phyloP scores from a whole-genome alignment of 2,113 vertebrate species.

The Falcunculus frontatus region DNA sequence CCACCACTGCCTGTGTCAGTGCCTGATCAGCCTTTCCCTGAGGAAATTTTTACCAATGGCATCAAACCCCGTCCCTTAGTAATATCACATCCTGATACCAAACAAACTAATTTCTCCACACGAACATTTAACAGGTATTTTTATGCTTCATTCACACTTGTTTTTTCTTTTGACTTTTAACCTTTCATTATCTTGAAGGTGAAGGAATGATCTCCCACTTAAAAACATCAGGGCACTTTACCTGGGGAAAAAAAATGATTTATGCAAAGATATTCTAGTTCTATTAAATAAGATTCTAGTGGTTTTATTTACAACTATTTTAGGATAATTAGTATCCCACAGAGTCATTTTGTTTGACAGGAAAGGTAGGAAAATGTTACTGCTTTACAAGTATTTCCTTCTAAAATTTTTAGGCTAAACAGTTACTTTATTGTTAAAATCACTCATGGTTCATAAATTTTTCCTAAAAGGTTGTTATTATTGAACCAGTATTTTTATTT shows the following conservation, averaged over 20 bases:
- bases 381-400: background rate
- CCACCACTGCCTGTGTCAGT: background rate
- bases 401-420: background rate
- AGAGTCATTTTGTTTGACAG: background rate
- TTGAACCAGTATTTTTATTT: background rate
- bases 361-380: background rate
- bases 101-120: background rate
- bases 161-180: background rate
- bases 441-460: background rate
- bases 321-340: background rate
- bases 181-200: background rate
- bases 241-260: background rate
- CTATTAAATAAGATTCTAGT: background rate
- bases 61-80: background rate
- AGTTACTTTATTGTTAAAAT: background rate
- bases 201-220: background rate
- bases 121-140: background rate
- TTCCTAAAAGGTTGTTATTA: background rate
- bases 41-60: background rate
- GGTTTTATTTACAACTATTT: background rate
- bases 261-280: background rate
- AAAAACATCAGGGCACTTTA: background rate
- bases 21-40: background rate
- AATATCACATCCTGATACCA: background rate
- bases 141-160: background rate